phyloP scores from a whole-genome alignment of 2,888 invertebrate species.

The Cynaeus angustus region DNA sequence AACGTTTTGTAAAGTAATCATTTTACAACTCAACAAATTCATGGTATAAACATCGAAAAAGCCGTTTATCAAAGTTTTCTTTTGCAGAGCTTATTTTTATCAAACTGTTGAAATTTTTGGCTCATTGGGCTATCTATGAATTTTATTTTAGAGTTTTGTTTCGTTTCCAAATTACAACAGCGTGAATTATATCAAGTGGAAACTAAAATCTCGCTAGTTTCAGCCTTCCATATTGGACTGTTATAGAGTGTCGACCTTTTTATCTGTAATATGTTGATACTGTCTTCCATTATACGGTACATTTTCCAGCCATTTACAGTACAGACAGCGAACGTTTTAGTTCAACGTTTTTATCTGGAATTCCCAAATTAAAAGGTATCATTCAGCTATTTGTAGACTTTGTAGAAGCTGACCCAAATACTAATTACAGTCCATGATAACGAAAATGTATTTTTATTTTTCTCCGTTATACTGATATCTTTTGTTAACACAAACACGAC shows the following conservation, averaged over 20 bases:
- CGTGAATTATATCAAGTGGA: too few species aligned
- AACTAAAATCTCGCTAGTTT: not conserved
- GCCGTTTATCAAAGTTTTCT: too few species aligned
- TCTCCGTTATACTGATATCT: not conserved
- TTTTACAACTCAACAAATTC: too few species aligned
- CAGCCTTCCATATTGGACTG: not conserved
- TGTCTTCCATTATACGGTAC: not conserved
- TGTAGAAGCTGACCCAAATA: slow-evolving; percentile 5
- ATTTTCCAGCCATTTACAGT: not conserved
- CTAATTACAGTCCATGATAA: not conserved
- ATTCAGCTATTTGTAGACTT: not conserved
- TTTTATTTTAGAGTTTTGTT: too few species aligned
- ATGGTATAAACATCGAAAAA: too few species aligned
- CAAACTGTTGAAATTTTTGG: too few species aligned
- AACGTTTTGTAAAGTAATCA: too few species aligned
- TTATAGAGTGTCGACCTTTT: slow-evolving; percentile 1
- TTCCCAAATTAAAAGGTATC: slow-evolving; percentile 2
- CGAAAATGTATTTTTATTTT: not conserved
- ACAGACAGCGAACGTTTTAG: not conserved
- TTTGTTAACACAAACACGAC: too few species aligned
- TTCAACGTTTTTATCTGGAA: slow-evolving; percentile 9
- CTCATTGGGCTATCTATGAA: too few species aligned
- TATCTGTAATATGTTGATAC: slow-evolving; percentile 1
- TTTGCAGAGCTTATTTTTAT: too few species aligned
- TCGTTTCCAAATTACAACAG: too few species aligned